Evolutionary conservation across 2,113 vertebrate species (phyloP).

Genomic region (Calyptommatus sinebrachiatus): DNA sequence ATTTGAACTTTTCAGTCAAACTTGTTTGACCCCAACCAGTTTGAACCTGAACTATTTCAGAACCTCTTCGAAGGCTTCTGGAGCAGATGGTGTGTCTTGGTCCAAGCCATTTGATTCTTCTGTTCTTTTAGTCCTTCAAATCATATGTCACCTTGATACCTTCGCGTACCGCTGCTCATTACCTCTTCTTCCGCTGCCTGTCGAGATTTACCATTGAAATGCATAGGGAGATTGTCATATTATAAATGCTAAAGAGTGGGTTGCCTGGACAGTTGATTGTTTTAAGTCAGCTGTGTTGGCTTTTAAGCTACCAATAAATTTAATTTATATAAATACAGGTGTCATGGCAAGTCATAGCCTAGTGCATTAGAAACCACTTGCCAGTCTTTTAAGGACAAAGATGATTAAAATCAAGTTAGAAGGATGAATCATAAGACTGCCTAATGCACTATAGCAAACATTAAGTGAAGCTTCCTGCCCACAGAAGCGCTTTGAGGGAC

Average conservation of each 20-base stretch:
- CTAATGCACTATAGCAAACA: conserved; percentile 35
- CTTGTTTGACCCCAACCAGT: no score
- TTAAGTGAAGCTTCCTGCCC: conserved; percentile 29
- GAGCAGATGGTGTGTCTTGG: no score
- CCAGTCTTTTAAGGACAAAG: conserved; percentile 47
- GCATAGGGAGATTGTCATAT: conserved; percentile 19
- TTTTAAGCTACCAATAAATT: conserved; percentile 48
- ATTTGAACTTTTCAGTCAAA: no score
- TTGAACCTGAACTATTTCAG: no score
- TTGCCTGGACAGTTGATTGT: conserved; percentile 18
- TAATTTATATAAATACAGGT: conserved; percentile 49
- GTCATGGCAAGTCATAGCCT: conserved; percentile 40
- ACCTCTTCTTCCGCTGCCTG: neutral
- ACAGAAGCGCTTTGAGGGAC: conserved; percentile 16
- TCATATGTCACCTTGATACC: neutral
- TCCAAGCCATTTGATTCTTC: no score
- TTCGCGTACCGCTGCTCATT: neutral
- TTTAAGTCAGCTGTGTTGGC: conserved; percentile 27
- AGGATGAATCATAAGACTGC: conserved; percentile 28
- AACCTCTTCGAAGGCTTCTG: no score
- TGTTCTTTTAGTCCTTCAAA: neutral
- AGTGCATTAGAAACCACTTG: conserved; percentile 42
- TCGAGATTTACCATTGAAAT: conserved; percentile 29
- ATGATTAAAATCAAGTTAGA: conserved; percentile 49
- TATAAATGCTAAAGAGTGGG: conserved; percentile 17